phyloP scores from a whole-genome alignment of 2,113 vertebrate genomes.

The Ciconia maguari region DNA sequence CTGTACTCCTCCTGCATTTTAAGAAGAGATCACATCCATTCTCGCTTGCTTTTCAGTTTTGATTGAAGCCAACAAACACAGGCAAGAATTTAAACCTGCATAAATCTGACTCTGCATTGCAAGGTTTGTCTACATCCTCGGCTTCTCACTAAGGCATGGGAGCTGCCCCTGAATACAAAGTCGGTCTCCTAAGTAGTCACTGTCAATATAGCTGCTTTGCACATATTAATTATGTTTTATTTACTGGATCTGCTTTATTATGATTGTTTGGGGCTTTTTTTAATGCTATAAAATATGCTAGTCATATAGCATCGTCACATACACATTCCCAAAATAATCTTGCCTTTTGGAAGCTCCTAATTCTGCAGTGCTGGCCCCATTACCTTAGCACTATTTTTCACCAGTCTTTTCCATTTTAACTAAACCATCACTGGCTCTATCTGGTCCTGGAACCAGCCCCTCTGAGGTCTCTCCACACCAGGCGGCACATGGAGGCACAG shows the following conservation, averaged over 20 bases:
- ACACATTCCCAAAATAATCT: background rate
- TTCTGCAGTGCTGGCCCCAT: background rate
- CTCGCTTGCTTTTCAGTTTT: background rate
- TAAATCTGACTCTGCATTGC: background rate
- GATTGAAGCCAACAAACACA: conserved; percentile 2
- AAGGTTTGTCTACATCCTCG: background rate
- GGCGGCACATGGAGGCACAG: background rate
- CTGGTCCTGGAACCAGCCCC: background rate
- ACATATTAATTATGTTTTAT: background rate
- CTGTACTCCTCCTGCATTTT: conserved; percentile 3
- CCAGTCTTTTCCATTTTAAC: background rate
- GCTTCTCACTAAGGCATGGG: background rate
- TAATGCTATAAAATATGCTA: background rate
- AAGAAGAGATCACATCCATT: background rate
- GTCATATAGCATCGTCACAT: background rate
- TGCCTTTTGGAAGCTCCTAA: background rate
- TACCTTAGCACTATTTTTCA: background rate
- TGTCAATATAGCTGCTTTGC: background rate
- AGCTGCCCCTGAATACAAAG: background rate
- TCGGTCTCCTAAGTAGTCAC: background rate
- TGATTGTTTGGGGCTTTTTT: background rate
- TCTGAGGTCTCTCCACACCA: background rate
- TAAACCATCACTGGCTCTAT: background rate
- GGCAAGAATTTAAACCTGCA: background rate
- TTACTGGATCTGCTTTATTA: background rate